Evolutionary conservation across 2,888 invertebrate species (phyloP), one percentile per base, ranked within the genome.

Genomic region (Pycnomerus fuliginosus): DNA sequence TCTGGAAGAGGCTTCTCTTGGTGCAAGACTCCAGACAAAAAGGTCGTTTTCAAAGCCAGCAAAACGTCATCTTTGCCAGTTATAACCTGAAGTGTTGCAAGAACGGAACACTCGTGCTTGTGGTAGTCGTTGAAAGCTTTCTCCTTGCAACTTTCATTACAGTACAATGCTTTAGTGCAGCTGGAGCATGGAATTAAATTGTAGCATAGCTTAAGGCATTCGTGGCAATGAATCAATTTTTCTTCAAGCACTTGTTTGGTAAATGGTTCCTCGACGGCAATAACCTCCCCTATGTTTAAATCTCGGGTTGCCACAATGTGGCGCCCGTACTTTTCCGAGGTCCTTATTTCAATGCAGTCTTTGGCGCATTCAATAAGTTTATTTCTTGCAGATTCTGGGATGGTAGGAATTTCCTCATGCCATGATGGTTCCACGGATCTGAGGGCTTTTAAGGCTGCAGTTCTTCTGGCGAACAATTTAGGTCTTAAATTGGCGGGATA

Each of bases 241-340:
- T 76, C 67, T 25, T 77, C 76, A 13, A 79, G 61, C 11, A 88
- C 64, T 1, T 83, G 71, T 1, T 78, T 74, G 13, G 80, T 76
- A 65, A 83, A 93, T 0, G 92, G 87, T 41, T 83, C 45, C 69
- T 95, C 95, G 29, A 85, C 74, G 1, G 81, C 83, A 20, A 95
- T 66, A 3, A 91, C 72, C 66, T 92, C 90, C 31, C 90, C 90
- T 1, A 86, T 80, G 51, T 74, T 67, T 42, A 90, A 80, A 61
- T 85, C 78, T 44, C 78, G 76, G 11, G 76, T 79, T 1, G 89
- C 85, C 34, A 84, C 71, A 2, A 92, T 73, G 66, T 83, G 84
- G 28, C 90, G 76, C 0, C 91, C 91, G 69, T 81, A 78, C 16
- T 76, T 72, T 31, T 77, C 57, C 16, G 71, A 76, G 44, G 75